A percentile compares a stretch with the other conserved stretches of the same genome.
phyloP scores from a whole-genome alignment of 2,888 invertebrate species.

The Acrobasis consociella region DNA sequence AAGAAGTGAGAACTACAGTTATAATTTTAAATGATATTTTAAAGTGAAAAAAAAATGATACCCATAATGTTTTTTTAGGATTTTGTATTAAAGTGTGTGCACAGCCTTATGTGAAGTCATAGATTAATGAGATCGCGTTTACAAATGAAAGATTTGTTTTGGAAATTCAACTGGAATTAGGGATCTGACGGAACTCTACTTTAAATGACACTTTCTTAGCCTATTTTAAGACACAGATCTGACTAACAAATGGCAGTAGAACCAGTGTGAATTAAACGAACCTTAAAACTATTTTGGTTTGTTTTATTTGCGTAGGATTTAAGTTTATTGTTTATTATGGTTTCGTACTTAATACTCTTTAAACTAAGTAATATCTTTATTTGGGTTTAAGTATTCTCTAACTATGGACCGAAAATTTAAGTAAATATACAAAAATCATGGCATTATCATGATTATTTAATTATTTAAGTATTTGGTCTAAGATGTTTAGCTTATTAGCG shows the following conservation, averaged over 20 bases:
- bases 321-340: neutral
- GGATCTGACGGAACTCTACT: neutral
- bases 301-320: neutral
- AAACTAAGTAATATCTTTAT: too few species aligned
- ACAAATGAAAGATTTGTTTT: conserved; percentile 41
- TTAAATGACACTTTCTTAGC: neutral
- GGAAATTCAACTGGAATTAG: conserved; percentile 4
- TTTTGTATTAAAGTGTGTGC: neutral
- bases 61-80: too few species aligned
- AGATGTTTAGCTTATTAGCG: too few species aligned
- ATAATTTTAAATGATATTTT: too few species aligned
- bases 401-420: too few species aligned
- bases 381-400: too few species aligned
- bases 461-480: too few species aligned
- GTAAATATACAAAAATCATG: too few species aligned
- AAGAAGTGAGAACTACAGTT: too few species aligned
- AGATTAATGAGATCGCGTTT: conserved; percentile 53
- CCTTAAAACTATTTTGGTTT: neutral
- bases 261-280: neutral
- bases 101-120: conserved; percentile 35
- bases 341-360: neutral
- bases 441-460: too few species aligned
- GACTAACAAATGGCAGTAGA: neutral
- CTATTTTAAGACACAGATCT: conserved; percentile 1
- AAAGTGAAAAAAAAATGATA: too few species aligned